Evolutionary conservation across 2,888 invertebrate species (phyloP).

Genomic region (Aproaerema taeniolella): DNA sequence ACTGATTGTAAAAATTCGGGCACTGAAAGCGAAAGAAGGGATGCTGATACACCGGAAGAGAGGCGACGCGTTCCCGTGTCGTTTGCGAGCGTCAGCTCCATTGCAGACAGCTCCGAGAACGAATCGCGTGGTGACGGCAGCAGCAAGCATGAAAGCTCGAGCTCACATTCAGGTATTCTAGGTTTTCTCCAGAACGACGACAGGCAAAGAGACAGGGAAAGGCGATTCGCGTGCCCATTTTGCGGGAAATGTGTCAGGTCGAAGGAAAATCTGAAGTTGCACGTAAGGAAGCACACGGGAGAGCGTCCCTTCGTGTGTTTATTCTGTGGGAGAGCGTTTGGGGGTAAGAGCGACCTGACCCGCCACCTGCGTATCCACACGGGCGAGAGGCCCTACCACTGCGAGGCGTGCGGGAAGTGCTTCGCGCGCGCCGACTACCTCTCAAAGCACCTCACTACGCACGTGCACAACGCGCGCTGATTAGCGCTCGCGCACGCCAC

Average conservation of each 20-base stretch:
- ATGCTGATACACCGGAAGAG: constrained; percentile 43
- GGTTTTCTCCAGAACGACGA: constrained; percentile 81
- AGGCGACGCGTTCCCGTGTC: constrained; percentile 63
- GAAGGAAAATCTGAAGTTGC: constrained; percentile 91
- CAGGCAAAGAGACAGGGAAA: constrained; percentile 79
- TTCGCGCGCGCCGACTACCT: constrained; percentile 94
- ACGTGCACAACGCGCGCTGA: constrained; percentile 87
- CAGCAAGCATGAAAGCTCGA: constrained; percentile 72
- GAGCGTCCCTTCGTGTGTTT: constrained; percentile 94
- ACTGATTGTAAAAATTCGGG: constrained; percentile 64
- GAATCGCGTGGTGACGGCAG: constrained; percentile 63
- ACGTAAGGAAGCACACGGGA: constrained; percentile 91
- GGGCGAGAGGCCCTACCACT: constrained; percentile 93
- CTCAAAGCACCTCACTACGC: constrained; percentile 93
- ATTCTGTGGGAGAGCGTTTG: constrained; percentile 92
- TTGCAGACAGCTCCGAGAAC: constrained; percentile 71
- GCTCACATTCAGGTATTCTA: constrained; percentile 75
- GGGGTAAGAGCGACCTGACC: constrained; percentile 92
- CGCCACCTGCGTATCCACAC: constrained; percentile 92
- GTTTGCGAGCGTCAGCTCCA: constrained; percentile 72
- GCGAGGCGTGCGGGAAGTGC: constrained; percentile 94
- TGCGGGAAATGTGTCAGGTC: constrained; percentile 93
- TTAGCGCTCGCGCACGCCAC: constrained; percentile 3
- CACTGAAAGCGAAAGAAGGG: constrained; percentile 56
- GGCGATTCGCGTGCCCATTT: constrained; percentile 91